Conservation (phyloP, 2,113 vertebrate genomes). For the Gymnobelideus leadbeateri region DNA sequence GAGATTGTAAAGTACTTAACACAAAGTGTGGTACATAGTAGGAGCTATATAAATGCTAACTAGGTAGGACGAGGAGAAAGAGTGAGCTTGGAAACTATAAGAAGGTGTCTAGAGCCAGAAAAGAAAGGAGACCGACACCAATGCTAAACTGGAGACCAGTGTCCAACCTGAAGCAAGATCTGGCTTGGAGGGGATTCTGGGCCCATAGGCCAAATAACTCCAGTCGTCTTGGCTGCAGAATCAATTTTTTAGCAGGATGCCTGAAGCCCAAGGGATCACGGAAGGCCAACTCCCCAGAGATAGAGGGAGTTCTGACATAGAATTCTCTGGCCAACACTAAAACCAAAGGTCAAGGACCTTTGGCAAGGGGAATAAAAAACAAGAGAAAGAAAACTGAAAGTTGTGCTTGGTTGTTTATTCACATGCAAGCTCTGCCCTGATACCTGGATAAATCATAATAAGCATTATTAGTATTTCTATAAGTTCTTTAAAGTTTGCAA, state of each 20-base stretch:
- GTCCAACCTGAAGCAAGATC: not conserved
- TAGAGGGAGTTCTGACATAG: not conserved
- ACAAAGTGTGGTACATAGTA: not conserved
- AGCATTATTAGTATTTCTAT: not conserved
- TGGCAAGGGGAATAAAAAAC: not conserved
- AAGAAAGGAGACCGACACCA: not conserved
- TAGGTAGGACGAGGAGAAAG: not conserved
- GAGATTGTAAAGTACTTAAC: not conserved
- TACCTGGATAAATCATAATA: not conserved
- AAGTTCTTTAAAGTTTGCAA: not conserved
- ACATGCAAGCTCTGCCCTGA: not conserved
- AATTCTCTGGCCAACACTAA: not conserved
- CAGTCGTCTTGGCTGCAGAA: not conserved
- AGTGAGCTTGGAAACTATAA: not conserved
- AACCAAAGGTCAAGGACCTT: not conserved
- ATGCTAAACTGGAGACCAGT: not conserved
- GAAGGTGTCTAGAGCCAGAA: not conserved
- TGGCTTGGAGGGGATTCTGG: not conserved
- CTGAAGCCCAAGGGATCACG: not conserved
- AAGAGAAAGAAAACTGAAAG: not conserved
- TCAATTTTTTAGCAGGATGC: not conserved
- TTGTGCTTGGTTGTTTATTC: not conserved
- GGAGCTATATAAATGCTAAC: not conserved
- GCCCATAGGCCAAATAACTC: not conserved
- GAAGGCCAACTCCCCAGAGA: constrained; percentile 1